Base-by-base conservation (phyloP, 92 coral and sea anemone genomes). In the Zoanthus solanderi region DNA sequence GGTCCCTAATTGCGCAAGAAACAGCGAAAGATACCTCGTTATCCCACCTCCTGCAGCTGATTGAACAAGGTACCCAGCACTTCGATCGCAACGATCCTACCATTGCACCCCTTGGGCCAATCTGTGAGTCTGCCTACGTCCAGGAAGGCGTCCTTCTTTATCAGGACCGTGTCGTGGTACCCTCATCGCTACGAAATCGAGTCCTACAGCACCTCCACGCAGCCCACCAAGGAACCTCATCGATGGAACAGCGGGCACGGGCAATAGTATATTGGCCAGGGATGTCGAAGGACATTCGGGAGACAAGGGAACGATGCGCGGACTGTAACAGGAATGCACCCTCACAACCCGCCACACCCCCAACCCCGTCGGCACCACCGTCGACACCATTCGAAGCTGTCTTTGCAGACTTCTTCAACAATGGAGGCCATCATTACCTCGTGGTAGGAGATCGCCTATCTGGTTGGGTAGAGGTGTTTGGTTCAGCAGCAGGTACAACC, bases 371-470 rank as follows among this genome's bases (percentile, higher is more conserved):
- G 46, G 53, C 91, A 68, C 91, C 88, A 78, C 93, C 93, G n/a
- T 87, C 93, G 34, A 89, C 90, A 15, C 97, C 94, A 16, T 91
- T 94, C 65, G 93, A 92, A 60, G 92, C 92, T 34, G 92, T 92
- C 54, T 89, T 89, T 46, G 93, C 93, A 42, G 94, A 92, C 91
- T 90, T 94, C 84, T 92, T 93, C 89, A 58, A 76, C 88, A 54
- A 88, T 68, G 75, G 89, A 8, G 93, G 92, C 83, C 87, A 52
- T 75, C 94, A 91, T 30, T 93, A 93, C 81, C 79, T 92, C 0
- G 91, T 94, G 31, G 90, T 85, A 13, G 97, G 92, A 71, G 94
- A 94, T 76, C 92, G 92, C 85, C 92, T 92, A 83, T 80, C 91
- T 32, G 90, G 90, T 48, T 87, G 79, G 90, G 86, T 87, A 66